These are phyloP conservation scores for Hippoglossus hippoglossus DNA, from an alignment of 2,797 vertebrate species.

Conservation along the genomic window DNA sequence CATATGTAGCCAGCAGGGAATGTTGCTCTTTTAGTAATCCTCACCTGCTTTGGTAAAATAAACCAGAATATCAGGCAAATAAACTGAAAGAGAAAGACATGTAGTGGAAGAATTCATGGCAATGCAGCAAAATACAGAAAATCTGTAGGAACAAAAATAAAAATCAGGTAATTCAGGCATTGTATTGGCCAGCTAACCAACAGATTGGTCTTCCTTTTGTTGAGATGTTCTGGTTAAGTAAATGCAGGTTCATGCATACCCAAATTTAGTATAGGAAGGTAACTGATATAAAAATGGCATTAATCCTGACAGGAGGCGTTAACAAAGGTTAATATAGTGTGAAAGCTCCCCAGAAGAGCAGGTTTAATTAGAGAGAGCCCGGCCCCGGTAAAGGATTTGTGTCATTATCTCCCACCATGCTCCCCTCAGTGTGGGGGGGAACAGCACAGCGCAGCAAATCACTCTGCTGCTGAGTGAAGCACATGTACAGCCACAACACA, in stretches of 20 bases:
- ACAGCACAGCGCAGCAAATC: constrained; percentile 26
- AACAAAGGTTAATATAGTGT: constrained; percentile 56
- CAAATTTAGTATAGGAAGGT: constrained; percentile 2
- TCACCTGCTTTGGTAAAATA: constrained; percentile 3
- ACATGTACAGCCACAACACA: constrained; percentile 27
- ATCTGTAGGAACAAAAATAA: constrained; percentile 33
- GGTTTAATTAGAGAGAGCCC: constrained; percentile 61
- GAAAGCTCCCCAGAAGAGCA: constrained; percentile 52
- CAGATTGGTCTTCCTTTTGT: constrained; percentile 7
- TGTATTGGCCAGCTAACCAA: constrained; percentile 29
- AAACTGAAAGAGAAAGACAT: not conserved
- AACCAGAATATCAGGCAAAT: constrained; percentile 7
- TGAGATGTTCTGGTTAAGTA: too few relatives aligned
- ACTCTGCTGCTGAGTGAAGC: constrained; percentile 17
- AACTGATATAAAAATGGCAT: constrained; percentile 5
- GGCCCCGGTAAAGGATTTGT: constrained; percentile 50
- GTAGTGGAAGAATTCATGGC: not conserved
- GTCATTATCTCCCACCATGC: constrained; percentile 58
- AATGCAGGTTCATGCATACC: not conserved
- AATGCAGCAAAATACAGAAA: constrained; percentile 19
- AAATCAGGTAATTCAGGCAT: constrained; percentile 56
- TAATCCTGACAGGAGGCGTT: constrained; percentile 20
- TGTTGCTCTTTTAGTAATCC: not conserved
- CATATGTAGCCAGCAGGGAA: not conserved
- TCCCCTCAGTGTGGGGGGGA: constrained; percentile 1